Percentiles rank a stretch among this genome's conserved stretches.
Evolutionary conservation across 2,797 vertebrate genomes (phyloP).

Genomic region (Tragelaphus oryx): DNA sequence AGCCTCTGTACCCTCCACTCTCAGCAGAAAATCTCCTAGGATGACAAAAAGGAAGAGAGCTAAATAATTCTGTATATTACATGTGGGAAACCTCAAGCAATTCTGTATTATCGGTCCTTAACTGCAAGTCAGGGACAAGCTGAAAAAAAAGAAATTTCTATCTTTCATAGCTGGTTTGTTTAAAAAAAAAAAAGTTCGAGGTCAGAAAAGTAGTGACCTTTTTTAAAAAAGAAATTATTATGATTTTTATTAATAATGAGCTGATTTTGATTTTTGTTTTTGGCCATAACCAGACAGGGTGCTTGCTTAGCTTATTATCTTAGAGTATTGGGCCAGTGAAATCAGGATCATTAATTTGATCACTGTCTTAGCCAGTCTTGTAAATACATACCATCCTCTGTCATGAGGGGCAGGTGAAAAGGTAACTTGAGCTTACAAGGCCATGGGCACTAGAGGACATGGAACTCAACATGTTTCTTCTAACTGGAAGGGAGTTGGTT

Average conservation of each 20-base stretch:
- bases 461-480: background rate
- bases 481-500: background rate
- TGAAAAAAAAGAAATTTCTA: background rate
- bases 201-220: background rate
- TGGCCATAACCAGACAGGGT: background rate
- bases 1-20: background rate
- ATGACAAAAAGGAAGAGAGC: background rate
- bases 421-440: background rate
- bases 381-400: background rate
- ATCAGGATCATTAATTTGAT: slow-evolving; percentile 12
- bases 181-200: background rate
- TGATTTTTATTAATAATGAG: background rate
- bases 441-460: background rate
- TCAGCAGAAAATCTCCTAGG: background rate
- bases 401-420: background rate
- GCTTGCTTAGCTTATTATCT: background rate
- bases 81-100: background rate
- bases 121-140: background rate
- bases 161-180: background rate
- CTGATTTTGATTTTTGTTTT: background rate
- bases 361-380: background rate
- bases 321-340: background rate
- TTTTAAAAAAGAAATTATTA: background rate
- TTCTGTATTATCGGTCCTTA: background rate
- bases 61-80: background rate